Evolutionary conservation across 2,113 vertebrate species (phyloP).

Genomic region (Elaphurus davidianus): DNA sequence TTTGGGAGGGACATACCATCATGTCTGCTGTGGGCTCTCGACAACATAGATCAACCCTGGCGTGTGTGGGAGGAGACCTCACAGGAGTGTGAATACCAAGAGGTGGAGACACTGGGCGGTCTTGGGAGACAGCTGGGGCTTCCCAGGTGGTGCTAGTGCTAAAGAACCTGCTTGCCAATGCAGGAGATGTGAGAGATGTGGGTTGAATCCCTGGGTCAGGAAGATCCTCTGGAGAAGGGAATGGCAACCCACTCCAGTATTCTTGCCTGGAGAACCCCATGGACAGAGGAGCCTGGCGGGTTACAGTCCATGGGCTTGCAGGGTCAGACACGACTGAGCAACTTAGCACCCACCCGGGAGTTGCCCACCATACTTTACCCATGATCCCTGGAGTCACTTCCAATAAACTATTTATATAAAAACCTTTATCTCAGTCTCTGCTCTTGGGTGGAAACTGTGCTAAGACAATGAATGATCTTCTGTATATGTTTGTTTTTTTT

Average conservation of each 20-base stretch:
- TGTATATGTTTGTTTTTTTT: not conserved
- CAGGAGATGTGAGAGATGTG: not conserved
- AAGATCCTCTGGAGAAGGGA: not conserved
- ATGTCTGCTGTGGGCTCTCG: not conserved
- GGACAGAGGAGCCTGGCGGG: not conserved
- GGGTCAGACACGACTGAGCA: not conserved
- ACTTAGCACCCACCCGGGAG: not conserved
- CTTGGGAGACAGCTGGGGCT: not conserved
- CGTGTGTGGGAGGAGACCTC: fast-evolving
- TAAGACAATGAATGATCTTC: not conserved
- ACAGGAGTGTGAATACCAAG: not conserved
- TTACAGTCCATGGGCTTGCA: not conserved
- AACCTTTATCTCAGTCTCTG: not conserved
- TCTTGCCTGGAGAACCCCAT: not conserved
- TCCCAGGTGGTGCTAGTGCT: not conserved
- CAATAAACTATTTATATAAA: not conserved
- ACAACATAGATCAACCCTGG: not conserved
- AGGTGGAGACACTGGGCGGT: not conserved
- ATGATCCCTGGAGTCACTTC: not conserved
- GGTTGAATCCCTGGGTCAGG: not conserved
- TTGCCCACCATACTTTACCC: not conserved
- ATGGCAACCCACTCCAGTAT: not conserved
- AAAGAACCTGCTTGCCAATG: not conserved
- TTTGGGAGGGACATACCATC: not conserved
- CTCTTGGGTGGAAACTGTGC: not conserved